phyloP scores from a whole-genome alignment of 2,888 invertebrate genomes.

The Stenurella melanura region DNA sequence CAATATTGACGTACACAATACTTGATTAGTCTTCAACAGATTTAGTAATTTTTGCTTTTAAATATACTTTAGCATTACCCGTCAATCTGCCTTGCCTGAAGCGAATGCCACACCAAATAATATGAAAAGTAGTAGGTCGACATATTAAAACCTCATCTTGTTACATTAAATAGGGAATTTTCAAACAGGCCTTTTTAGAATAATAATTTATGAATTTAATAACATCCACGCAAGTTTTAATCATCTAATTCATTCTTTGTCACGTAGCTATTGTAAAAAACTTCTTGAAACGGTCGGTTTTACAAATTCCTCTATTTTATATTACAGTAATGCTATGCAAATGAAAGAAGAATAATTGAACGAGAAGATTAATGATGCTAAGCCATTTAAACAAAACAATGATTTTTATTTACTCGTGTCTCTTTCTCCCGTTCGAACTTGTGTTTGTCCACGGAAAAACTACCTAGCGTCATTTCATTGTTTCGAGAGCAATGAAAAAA shows the following conservation, averaged over 20 bases:
- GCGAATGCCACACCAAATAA: too few relatives aligned
- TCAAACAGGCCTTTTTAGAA: too few relatives aligned
- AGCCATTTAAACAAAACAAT: slow-evolving; percentile 28
- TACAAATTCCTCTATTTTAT: neutral
- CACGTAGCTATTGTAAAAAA: neutral
- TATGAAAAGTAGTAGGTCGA: too few relatives aligned
- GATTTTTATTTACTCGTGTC: slow-evolving; percentile 32
- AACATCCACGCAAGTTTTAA: neutral
- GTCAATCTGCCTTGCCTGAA: too few relatives aligned
- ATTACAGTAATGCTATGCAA: neutral
- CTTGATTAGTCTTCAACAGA: too few relatives aligned
- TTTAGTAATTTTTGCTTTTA: too few relatives aligned
- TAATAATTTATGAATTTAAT: too few relatives aligned
- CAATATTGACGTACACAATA: too few relatives aligned
- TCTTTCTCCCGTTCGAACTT: slow-evolving; percentile 8
- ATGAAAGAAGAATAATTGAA: slow-evolving; percentile 5
- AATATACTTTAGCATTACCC: too few relatives aligned
- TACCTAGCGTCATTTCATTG: neutral
- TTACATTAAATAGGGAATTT: too few relatives aligned
- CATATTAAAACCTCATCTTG: too few relatives aligned
- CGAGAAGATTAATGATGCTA: slow-evolving; percentile 24
- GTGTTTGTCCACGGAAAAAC: slow-evolving; percentile 22
- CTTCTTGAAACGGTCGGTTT: neutral
- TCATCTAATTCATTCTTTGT: neutral
- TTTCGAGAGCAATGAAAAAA: neutral